These are phyloP conservation scores for Oceanites oceanicus DNA, from an alignment of 2,113 vertebrate genomes.

Conservation along the genomic window DNA sequence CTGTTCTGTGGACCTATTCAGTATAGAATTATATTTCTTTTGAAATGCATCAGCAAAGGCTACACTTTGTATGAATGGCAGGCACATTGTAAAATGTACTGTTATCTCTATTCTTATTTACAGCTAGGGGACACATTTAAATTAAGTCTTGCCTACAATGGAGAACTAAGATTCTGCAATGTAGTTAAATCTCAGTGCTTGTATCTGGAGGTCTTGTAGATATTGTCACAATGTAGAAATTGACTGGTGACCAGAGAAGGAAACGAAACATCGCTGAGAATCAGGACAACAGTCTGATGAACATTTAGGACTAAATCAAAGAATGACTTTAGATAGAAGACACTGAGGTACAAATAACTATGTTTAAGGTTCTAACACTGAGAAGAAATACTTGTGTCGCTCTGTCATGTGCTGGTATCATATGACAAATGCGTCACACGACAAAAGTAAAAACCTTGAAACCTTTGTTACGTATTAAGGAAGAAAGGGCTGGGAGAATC, in stretches of 20 bases:
- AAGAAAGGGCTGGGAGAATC: background rate
- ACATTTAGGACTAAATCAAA: background rate
- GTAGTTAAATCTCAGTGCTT: background rate
- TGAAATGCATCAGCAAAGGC: background rate
- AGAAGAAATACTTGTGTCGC: background rate
- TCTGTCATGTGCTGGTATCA: background rate
- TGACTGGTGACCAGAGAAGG: background rate
- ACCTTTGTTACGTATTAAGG: background rate
- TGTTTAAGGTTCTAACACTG: background rate
- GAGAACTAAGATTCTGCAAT: background rate
- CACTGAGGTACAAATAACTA: background rate
- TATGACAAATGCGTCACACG: background rate
- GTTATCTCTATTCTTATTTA: background rate
- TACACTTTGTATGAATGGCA: background rate
- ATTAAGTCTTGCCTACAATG: background rate
- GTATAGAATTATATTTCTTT: background rate
- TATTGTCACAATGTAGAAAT: background rate
- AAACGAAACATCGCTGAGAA: background rate
- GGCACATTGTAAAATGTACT: background rate
- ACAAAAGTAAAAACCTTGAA: background rate
- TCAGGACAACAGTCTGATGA: background rate
- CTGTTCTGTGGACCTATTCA: background rate
- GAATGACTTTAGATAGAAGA: background rate
- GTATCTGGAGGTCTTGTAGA: background rate
- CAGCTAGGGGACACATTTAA: background rate